Base-by-base conservation (phyloP, 2,888 invertebrate species). In the Tribolium freemani region DNA sequence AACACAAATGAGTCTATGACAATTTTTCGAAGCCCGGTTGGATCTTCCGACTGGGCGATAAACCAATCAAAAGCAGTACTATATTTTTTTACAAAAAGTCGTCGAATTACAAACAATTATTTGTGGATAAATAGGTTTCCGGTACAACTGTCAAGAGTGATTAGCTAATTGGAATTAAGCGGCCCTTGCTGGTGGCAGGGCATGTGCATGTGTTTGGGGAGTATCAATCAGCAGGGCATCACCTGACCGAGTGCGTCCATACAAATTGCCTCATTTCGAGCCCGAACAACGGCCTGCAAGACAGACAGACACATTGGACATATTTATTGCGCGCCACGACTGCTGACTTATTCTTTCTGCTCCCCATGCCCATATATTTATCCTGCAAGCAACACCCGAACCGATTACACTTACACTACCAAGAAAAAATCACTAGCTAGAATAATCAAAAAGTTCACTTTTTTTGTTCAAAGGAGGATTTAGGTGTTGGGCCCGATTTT, bases 211-310 rank as follows among this genome's bases (percentile, higher is more conserved):
- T 60, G 63, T 38, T 48, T 10, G 58, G 11, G 20, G 26, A 10
- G 31, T 45, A 72, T 72, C 72, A 61, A 69, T 72, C 71, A 71
- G 67, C 51, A n/a, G 38, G 38, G 30, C 71, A 60, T 67, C 72
- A 72, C 68, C 63, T 68, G 60, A 63, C 72, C 69, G 67, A 73
- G 11, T 68, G 67, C 66, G 71, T 63, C 72, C 76, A 76, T 76
- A 76, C 76, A 75, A 76, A 76, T 76, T 73, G 75, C 76, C 76
- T 76, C 72, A 76, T 76, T 76, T 76, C 75, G 66, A 64, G 57
- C 53, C 68, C 68, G 72, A 76, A 75, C 76, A 74, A 74, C 76
- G 63, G 74, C 63, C 67, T 48, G 73, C 66, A 75, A 74, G 74
- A 75, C 75, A 69, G 75, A 75, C 74, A 74, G 75, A 75, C 76